A percentile compares a stretch with the other conserved stretches of the same genome.
Conservation (phyloP, 2,797 vertebrate species). For the Sphenopsis melanotis region DNA sequence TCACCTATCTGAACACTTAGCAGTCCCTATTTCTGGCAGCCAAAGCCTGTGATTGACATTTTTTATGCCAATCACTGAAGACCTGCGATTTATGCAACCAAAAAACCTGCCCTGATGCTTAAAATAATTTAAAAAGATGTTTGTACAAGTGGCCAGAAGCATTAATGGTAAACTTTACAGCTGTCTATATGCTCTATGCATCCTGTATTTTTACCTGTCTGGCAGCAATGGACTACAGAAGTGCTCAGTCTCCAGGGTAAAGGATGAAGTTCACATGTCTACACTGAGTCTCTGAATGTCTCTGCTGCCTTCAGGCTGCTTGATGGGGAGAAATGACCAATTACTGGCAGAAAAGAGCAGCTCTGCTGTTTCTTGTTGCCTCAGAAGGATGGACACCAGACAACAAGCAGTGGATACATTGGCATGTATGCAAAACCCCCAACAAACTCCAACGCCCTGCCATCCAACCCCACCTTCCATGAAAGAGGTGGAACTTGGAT, state of each 20-base stretch:
- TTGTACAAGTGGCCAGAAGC: neutral
- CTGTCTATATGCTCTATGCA: neutral
- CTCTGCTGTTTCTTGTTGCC: neutral
- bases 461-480: fast-evolving
- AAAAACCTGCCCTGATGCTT: neutral
- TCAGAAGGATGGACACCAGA: neutral
- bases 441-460: fast-evolving
- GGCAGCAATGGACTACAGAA: neutral
- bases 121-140: neutral
- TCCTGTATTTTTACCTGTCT: neutral
- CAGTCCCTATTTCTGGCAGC: neutral
- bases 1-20: neutral
- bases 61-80: neutral
- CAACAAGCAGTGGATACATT: fast-evolving
- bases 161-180: neutral
- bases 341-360: neutral
- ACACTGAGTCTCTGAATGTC: neutral
- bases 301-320: neutral
- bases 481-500: neutral
- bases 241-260: neutral
- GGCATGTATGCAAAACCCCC: fast-evolving
- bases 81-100: neutral
- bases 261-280: neutral
- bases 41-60: neutral
- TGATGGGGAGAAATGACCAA: neutral